Base-by-base conservation (phyloP, 2,797 vertebrate genomes). In the Telmatherina bonti region DNA sequence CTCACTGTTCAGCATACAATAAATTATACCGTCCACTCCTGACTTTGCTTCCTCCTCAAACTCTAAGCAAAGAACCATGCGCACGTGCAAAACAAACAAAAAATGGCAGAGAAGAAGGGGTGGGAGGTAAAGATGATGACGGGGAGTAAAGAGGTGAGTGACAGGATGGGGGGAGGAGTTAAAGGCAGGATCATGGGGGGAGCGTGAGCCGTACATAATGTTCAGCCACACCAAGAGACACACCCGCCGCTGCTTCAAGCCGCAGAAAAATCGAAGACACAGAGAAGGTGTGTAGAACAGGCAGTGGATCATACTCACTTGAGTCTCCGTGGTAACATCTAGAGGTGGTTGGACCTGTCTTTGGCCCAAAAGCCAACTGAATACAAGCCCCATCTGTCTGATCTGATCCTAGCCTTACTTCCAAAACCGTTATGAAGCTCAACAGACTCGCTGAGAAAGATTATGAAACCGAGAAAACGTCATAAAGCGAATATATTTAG, bases 191-290 rank as follows among this genome's bases (percentile, higher is more conserved):
- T 51, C 18, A 38, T 7, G n/a, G 60, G 9, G 61, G 35, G 54
- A n/a, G 54, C 63, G 49, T 71, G 53, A 65, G 63, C 18, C 76
- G 88, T 87, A 90, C 89, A 87, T 75, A 89, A 91, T 90, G 90
- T 91, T 83, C 89, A 78, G 69, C 38, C 65, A 57, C 22, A 38
- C 56, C 52, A 61, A 33, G 5, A 51, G 64, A 65, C 68, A 15
- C 85, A 68, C 75, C 71, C 64, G 59, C 73, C 2, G 0, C 53
- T 10, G 6, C 71, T 65, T 45, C 43, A 58, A 70, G 71, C 59
- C 59, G 53, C 47, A 71, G 22, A 53, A 38, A 76, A 66, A 64
- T 22, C 0, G 67, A 79, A 70, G 29, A 35, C 49, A 12, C 53
- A 61, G 20, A 71, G 31, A 30, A 22, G 71, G 51, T 82, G 52